phyloP scores from a whole-genome alignment of 64 coral and sea anemone species.

The Exaiptasia diaphana region DNA sequence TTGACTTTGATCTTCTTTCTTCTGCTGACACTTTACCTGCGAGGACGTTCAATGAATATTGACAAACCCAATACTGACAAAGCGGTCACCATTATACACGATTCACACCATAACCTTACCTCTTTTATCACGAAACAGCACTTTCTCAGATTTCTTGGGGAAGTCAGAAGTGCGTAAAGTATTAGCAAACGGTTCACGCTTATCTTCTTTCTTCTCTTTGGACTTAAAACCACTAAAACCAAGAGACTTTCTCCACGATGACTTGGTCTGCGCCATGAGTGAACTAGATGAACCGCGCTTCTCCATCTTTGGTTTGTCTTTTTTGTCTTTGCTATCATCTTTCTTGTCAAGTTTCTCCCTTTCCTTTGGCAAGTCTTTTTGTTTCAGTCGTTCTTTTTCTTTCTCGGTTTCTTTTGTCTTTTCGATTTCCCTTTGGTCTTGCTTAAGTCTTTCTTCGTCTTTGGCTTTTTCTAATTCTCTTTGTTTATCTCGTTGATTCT shows the following conservation, averaged over 20 bases:
- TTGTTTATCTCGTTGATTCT: neutral
- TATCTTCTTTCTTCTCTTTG: slow-evolving; percentile 5
- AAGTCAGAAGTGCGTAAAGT: neutral
- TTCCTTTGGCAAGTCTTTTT: neutral
- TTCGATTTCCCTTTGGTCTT: neutral
- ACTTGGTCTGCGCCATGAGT: slow-evolving; percentile 15
- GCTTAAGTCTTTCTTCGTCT: neutral
- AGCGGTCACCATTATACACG: too few species aligned
- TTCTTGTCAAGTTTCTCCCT: neutral
- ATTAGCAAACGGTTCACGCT: neutral
- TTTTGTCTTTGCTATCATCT: neutral
- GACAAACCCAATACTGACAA: too few species aligned
- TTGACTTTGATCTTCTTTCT: neutral
- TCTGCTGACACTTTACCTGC: neutral
- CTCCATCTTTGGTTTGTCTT: neutral
- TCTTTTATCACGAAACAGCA: neutral
- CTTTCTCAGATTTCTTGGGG: neutral
- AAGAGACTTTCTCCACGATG: neutral
- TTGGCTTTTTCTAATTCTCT: neutral
- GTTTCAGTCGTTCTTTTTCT: neutral
- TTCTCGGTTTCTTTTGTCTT: neutral
- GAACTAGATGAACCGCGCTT: neutral
- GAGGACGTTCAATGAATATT: too few species aligned
- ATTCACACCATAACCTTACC: too few species aligned
- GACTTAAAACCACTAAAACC: slow-evolving; percentile 11